Evolutionary conservation across 2,113 vertebrate genomes (phyloP), one percentile per base, ranked within the genome.

Genomic region (Sorex araneus): DNA sequence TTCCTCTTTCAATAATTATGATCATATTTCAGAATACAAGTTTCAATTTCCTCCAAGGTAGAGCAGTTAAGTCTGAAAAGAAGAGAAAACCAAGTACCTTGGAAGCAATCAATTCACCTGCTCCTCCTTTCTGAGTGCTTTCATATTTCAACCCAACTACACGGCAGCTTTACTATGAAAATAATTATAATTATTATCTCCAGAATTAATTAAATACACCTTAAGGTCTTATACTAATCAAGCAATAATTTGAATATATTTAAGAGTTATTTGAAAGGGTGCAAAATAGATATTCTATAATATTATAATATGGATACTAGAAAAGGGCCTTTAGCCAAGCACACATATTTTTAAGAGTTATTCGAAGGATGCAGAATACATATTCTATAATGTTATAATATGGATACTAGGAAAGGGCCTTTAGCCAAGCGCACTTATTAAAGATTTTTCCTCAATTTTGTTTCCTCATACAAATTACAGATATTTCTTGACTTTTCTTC

Each of bases 151-250:
- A 84, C 54, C 57, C 43, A 70, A 25, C 23, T 30, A 3, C 12
- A 8, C 3, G 4, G 6, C 0, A 83, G 10, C 10, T 84, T 69
- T 57, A 66, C 25, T 11, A 27, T 54, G 34, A 81, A 21, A 67
- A 28, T n/a, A 70, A 75, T 77, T 83, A 71, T 10, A 63, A 85
- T 85, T 32, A 21, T 63, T 64, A 64, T 69, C 27, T 89, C 40
- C 12, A 78, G 73, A 89, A 94, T 47, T 76, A 78, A 84, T 67
- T 13, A 87, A 40, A 10, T 75, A 86, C 21, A 47, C 3, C 11
- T 66, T 21, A 12, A 47, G 27, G 50, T 45, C 15, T 57, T 28
- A 5, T 27, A 4, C 34, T 50, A 57, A 19, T 36, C 71, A 75
- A 87, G 90, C 0, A 73, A 78, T 40, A 3, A 1, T 3, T 32